These are phyloP conservation scores for Poeciliopsis turrubarensis DNA, from an alignment of 2,113 vertebrate species.

Conservation along the genomic window DNA sequence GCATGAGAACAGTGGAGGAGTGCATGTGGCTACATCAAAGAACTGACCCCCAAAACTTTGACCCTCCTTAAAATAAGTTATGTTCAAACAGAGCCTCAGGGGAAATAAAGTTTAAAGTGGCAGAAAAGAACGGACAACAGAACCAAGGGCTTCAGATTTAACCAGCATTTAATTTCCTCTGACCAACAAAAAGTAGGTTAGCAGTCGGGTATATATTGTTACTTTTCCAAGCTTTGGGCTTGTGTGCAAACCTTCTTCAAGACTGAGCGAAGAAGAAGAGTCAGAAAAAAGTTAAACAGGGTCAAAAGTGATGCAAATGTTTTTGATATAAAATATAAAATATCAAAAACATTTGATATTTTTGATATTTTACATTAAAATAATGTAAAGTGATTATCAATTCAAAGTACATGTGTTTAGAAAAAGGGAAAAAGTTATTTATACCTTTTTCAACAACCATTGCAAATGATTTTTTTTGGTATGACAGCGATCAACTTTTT, in stretches of 20 bases:
- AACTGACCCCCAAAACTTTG: not conserved
- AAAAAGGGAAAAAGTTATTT: no score
- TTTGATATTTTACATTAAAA: no score
- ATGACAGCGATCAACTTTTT: no score
- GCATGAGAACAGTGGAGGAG: constrained; percentile 35
- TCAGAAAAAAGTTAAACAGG: not conserved
- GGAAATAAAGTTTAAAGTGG: not conserved
- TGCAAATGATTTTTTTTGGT: no score
- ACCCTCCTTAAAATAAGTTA: not conserved
- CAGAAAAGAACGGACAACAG: not conserved
- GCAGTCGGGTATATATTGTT: not conserved
- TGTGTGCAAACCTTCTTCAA: not conserved
- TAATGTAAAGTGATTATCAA: no score
- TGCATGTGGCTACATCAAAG: constrained; percentile 50
- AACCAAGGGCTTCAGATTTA: not conserved
- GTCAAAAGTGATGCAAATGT: no score
- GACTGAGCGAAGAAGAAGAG: not conserved
- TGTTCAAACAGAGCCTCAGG: not conserved
- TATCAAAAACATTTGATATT: no score
- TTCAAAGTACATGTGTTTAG: no score
- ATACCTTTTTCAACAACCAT: no score
- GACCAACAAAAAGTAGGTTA: not conserved
- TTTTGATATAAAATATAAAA: no score
- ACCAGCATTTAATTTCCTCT: not conserved
- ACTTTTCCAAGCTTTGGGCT: not conserved